A percentile compares a stretch with the other conserved stretches of the same genome.
phyloP scores from a whole-genome alignment of 2,888 invertebrate genomes.

The Phlogophora meticulosa region DNA sequence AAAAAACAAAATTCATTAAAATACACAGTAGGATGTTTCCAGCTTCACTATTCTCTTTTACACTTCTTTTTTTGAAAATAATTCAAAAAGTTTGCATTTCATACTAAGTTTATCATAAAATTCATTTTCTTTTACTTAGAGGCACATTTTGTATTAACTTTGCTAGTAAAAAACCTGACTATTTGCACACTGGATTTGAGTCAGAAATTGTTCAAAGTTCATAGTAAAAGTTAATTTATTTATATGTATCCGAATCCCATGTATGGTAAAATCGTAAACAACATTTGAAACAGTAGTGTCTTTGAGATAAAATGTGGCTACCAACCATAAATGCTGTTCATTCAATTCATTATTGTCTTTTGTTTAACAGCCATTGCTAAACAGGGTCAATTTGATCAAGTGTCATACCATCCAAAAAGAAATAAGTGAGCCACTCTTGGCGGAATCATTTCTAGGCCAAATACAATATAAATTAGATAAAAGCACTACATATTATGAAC shows the following conservation, averaged over 20 bases:
- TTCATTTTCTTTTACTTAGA: conserved; percentile 7
- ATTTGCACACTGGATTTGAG: conserved; percentile 8
- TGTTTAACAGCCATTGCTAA: neutral
- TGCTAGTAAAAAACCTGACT: neutral
- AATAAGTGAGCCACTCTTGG: neutral
- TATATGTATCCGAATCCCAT: neutral
- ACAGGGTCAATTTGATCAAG: neutral
- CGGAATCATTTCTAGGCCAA: neutral
- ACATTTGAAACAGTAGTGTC: neutral
- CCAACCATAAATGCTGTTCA: neutral
- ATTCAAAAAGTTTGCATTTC: conserved; percentile 4
- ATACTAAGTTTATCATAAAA: conserved; percentile 2
- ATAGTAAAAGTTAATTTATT: no score
- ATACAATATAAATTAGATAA: neutral
- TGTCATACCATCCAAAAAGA: neutral
- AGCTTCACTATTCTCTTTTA: conserved; percentile 25
- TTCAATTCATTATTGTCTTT: neutral
- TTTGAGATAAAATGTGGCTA: neutral
- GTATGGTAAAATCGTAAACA: neutral
- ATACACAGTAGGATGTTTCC: conserved; percentile 53
- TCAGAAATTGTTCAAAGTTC: neutral
- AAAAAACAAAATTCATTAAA: conserved; percentile 55
- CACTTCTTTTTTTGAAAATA: neutral
- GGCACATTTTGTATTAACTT: neutral
- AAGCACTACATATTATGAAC: neutral